A percentile compares a stretch with the other conserved stretches of the same genome.
Evolutionary conservation across 2,113 vertebrate genomes (phyloP).

Genomic region (Hipposideros armiger): DNA sequence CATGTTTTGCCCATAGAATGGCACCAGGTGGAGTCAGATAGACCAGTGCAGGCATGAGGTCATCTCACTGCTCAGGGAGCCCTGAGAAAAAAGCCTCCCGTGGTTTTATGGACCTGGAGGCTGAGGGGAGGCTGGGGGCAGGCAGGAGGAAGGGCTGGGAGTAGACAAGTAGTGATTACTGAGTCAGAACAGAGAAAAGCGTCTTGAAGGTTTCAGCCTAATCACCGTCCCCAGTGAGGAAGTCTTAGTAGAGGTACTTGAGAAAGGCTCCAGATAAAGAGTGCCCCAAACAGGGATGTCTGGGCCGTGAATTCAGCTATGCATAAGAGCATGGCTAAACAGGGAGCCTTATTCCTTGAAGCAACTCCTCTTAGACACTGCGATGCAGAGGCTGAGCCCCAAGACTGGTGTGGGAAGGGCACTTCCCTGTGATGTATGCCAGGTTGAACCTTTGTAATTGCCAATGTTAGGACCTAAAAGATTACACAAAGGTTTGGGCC

Average conservation of each 20-base stretch:
- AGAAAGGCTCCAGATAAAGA: background rate
- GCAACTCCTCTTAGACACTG: background rate
- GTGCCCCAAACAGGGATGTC: background rate
- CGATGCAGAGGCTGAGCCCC: background rate
- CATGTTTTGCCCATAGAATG: background rate
- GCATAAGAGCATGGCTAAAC: accelerated
- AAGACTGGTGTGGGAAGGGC: background rate
- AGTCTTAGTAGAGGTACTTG: too few species aligned
- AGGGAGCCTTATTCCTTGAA: background rate
- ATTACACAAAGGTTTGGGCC: background rate
- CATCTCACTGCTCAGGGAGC: background rate
- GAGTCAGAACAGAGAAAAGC: background rate
- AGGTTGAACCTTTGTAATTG: accelerated
- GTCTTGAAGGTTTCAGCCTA: background rate
- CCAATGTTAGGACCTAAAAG: too few species aligned
- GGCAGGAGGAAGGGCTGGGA: background rate
- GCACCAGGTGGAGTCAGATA: background rate
- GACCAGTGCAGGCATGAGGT: accelerated
- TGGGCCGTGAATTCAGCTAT: accelerated
- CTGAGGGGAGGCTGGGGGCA: accelerated
- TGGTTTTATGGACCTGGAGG: background rate
- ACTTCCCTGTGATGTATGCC: background rate
- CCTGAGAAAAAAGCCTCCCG: accelerated
- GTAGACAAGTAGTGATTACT: background rate
- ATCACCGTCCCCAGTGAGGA: background rate